phyloP scores from a whole-genome alignment of 30 jellyfish, hydroid and myxozoan species.

The Clytia hemisphaerica region DNA sequence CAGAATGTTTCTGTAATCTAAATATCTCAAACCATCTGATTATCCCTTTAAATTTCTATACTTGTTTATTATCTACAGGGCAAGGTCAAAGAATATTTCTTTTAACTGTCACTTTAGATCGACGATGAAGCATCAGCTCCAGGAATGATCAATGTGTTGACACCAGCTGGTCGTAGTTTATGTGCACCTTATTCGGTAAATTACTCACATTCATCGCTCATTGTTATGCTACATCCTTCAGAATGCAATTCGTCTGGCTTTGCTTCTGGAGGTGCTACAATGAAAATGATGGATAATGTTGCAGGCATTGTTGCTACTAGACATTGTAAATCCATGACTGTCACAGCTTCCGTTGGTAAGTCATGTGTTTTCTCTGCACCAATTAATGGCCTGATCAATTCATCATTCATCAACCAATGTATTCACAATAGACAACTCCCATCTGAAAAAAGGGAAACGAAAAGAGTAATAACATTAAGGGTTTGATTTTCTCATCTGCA shows the following conservation, averaged over 20 bases:
- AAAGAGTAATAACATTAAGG: too few species aligned
- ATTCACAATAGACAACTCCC: neutral
- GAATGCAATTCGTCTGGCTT: conserved; percentile 61
- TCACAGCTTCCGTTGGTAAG: conserved; percentile 81
- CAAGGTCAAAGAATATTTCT: too few species aligned
- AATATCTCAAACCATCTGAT: too few species aligned
- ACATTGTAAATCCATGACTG: conserved; percentile 70
- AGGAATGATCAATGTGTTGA: neutral
- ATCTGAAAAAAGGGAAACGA: neutral
- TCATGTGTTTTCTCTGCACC: neutral
- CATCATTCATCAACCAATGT: neutral
- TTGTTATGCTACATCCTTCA: conserved; percentile 59
- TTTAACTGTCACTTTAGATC: neutral
- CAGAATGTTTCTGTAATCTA: too few species aligned
- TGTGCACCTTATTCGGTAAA: conserved; percentile 40
- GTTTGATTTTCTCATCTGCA: too few species aligned
- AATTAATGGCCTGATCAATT: neutral
- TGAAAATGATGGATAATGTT: conserved; percentile 81
- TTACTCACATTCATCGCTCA: conserved; percentile 67
- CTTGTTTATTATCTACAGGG: too few species aligned
- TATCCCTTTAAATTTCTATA: too few species aligned
- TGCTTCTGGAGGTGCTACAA: conserved; percentile 74
- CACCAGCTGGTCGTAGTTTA: conserved; percentile 26
- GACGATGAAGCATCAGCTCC: conserved; percentile 20
- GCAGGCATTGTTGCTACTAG: conserved; percentile 82